phyloP scores from a whole-genome alignment of 2,888 invertebrate genomes.

The Habrosyne pyritoides region DNA sequence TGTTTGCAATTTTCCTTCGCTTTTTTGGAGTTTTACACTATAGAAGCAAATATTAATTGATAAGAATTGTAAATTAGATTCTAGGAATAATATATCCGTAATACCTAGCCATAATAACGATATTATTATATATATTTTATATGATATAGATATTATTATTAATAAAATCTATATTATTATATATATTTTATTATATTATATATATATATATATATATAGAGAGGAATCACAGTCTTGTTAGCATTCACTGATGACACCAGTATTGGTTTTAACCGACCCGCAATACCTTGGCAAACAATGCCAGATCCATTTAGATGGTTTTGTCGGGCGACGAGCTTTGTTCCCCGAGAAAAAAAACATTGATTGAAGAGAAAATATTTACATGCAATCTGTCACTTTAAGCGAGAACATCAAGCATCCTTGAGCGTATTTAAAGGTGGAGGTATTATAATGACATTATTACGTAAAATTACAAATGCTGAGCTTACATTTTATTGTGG shows the following conservation, averaged over 20 bases:
- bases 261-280: constrained; percentile 37
- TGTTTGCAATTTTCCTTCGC: neutral
- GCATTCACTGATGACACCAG: constrained; percentile 41
- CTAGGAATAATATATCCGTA: neutral
- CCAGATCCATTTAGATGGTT: constrained; percentile 38
- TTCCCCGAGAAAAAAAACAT: neutral
- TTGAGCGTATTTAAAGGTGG: neutral
- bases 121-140: no score
- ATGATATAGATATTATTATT: no score
- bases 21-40: neutral
- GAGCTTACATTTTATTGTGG: constrained; percentile 10
- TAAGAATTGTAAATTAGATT: neutral
- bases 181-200: no score
- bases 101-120: neutral
- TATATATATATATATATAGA: no score
- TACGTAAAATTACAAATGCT: constrained; percentile 14
- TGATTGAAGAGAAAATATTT: neutral
- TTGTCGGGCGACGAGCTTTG: constrained; percentile 25
- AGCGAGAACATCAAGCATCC: neutral
- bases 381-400: neutral
- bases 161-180: no score
- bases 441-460: constrained; percentile 8
- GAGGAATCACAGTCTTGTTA: constrained; percentile 8
- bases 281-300: constrained; percentile 45
- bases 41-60: neutral